Evolutionary conservation across 2,888 invertebrate genomes (phyloP).

Genomic region (Philonicus albiceps): DNA sequence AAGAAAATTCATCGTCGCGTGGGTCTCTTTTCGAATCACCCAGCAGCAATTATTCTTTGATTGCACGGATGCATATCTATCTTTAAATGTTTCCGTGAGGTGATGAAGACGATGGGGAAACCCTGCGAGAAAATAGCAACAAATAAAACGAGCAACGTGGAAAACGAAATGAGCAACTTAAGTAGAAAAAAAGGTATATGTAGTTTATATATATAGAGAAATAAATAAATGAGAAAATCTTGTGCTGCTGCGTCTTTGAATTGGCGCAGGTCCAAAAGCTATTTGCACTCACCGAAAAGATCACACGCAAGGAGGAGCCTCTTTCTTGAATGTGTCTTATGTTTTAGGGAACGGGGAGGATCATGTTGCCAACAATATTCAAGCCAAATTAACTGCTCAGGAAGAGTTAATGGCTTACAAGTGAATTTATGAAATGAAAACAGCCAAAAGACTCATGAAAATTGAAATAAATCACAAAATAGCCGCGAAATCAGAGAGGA

Average conservation of each 20-base stretch:
- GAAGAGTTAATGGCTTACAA: constrained; percentile 37
- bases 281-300: constrained; percentile 27
- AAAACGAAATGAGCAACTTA: neutral
- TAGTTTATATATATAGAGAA: neutral
- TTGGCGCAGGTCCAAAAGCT: constrained; percentile 3
- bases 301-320: constrained; percentile 19
- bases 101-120: constrained; percentile 11
- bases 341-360: neutral
- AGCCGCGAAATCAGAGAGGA: neutral
- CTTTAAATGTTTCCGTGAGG: neutral
- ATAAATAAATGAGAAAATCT: neutral
- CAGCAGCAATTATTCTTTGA: neutral
- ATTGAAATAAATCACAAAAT: constrained; percentile 2
- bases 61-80: neutral
- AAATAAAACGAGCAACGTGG: neutral
- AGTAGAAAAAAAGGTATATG: neutral
- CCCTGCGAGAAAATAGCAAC: neutral
- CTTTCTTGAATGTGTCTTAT: neutral
- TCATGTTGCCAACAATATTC: constrained; percentile 32
- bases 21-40: neutral
- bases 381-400: constrained; percentile 35
- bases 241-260: neutral
- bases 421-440: constrained; percentile 39
- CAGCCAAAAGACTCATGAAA: constrained; percentile 21
- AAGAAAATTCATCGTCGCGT: constrained; percentile 2